phyloP scores from a whole-genome alignment of 2,113 vertebrate genomes.

The Chaetodon trifascialis region DNA sequence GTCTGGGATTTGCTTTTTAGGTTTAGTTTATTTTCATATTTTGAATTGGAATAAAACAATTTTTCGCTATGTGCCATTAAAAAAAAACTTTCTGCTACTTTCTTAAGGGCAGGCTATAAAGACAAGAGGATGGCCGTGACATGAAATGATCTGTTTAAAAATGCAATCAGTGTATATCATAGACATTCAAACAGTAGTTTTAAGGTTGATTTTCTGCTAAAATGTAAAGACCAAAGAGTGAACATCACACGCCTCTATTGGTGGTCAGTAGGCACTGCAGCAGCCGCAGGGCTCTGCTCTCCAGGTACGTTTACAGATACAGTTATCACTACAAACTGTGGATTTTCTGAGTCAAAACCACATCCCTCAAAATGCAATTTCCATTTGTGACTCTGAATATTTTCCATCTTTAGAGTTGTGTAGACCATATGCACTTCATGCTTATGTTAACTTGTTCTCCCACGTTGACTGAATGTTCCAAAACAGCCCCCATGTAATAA shows the following conservation, averaged over 20 bases:
- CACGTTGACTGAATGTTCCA: not conserved
- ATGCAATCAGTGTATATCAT: not conserved
- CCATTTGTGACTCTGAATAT: no score
- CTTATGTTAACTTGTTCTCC: not conserved
- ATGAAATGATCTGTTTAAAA: not conserved
- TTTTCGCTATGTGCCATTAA: no score
- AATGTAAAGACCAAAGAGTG: not conserved
- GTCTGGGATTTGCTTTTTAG: not conserved
- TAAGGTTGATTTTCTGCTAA: not conserved
- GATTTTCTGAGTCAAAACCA: not conserved
- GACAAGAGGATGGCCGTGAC: not conserved
- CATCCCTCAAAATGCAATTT: not conserved
- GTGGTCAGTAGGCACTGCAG: conserved; percentile 7
- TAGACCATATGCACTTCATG: not conserved
- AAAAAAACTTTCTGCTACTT: no score
- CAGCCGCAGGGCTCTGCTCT: not conserved
- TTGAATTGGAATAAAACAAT: not conserved
- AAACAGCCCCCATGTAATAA: not conserved
- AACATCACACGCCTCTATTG: conserved; percentile 20
- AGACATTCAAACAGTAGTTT: not conserved
- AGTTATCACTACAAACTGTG: not conserved
- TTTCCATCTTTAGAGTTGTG: no score
- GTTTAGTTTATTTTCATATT: not conserved
- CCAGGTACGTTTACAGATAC: not conserved
- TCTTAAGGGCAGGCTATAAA: not conserved